These are phyloP conservation scores for Celastrina argiolus DNA, from an alignment of 2,888 invertebrate genomes.

Conservation along the genomic window DNA sequence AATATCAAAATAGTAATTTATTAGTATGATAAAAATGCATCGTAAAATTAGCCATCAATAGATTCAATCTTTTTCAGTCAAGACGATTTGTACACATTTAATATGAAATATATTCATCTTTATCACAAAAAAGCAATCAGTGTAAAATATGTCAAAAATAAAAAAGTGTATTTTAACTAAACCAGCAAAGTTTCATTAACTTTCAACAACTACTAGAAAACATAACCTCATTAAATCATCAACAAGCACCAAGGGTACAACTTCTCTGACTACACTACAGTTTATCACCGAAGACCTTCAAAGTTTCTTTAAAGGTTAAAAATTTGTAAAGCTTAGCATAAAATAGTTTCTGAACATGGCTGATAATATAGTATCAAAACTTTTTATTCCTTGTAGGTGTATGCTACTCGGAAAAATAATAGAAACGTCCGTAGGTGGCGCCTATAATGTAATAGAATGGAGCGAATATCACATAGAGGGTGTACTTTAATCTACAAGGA, in stretches of 20 bases:
- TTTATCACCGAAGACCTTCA: conserved; percentile 12
- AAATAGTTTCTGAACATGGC: conserved; percentile 15
- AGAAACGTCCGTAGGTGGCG: neutral
- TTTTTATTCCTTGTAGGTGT: neutral
- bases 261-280: neutral
- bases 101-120: conserved; percentile 16
- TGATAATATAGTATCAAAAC: conserved; percentile 1
- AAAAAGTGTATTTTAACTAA: neutral
- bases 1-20: conserved; percentile 21
- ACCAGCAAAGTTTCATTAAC: neutral
- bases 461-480: conserved; percentile 18
- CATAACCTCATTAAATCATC: conserved; percentile 17
- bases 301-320: conserved; percentile 10
- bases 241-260: conserved; percentile 17
- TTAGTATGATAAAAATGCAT: conserved; percentile 25
- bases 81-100: conserved; percentile 19
- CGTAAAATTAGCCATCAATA: conserved; percentile 22
- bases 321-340: conserved; percentile 9
- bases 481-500: conserved; percentile 17
- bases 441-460: neutral
- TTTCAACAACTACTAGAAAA: conserved; percentile 18
- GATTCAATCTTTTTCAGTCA: conserved; percentile 22
- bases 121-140: conserved; percentile 17
- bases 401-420: neutral
- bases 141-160: conserved; percentile 17